These are phyloP conservation scores for Schizothorax lantsangensis DNA, from an alignment of 2,797 vertebrate species.

Conservation along the genomic window DNA sequence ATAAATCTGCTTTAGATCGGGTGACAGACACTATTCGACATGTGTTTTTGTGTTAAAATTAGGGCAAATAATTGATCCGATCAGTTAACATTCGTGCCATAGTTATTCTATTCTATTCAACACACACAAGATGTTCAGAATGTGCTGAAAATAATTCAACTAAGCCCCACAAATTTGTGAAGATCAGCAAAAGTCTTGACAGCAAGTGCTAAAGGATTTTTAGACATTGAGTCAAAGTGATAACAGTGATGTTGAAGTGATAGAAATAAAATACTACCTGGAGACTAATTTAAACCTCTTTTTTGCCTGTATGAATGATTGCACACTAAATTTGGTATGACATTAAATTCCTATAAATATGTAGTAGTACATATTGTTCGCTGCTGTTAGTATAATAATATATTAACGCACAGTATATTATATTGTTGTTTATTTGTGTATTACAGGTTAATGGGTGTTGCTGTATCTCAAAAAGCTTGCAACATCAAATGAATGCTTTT, in stretches of 20 bases:
- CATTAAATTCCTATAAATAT: neutral
- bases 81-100: slow-evolving; percentile 35
- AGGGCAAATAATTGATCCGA: slow-evolving; percentile 42
- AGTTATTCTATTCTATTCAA: slow-evolving; percentile 10
- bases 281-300: neutral
- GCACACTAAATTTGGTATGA: neutral
- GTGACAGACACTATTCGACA: slow-evolving; percentile 48
- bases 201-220: slow-evolving; percentile 16
- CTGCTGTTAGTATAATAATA: neutral
- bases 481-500: neutral
- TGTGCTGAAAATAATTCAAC: neutral
- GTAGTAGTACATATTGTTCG: neutral
- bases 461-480: neutral
- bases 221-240: neutral
- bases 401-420: neutral
- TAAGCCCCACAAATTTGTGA: slow-evolving; percentile 15
- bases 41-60: slow-evolving; percentile 50
- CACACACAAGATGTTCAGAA: neutral
- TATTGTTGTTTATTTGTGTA: neutral
- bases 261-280: neutral
- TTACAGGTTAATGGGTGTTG: neutral
- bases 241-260: neutral
- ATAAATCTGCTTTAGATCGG: slow-evolving; percentile 53
- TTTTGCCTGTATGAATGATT: neutral
- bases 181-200: neutral